Base-by-base conservation (phyloP, 1,140 invertebrate species). In the Calephelis nemesis region DNA sequence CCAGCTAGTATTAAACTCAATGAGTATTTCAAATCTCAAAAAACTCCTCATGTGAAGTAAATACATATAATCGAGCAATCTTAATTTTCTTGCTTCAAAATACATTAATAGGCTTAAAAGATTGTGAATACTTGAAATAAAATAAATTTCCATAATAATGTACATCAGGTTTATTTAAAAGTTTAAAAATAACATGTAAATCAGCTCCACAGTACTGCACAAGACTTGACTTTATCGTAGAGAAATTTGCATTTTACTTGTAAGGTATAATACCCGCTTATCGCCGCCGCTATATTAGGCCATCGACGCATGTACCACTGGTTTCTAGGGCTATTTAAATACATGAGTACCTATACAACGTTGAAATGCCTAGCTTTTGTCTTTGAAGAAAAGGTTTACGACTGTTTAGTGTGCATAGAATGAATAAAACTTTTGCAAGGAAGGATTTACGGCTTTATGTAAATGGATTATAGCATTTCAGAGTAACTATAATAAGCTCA, bases 151-250 rank as follows among this genome's bases (percentile, higher is more conserved):
- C 54, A 58, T 58, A 58, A 30, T 58, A 58, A 58, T 30, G 54
- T 39, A 58, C 30, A 58, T 30, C 54, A 12, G 54, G 19, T 58
- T 58, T 58, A 58, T 58, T 58, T 58, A 58, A 58, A 58, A 58
- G 54, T 58, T 58, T 58, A 58, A 58, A 58, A 58, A 58, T 58
- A 58, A 58, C 54, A 58, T 58, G 54, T 58, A 58, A 58, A 58
- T 58, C 54, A 58, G 54, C 19, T 58, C 54, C 54, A 58, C 54
- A 39, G 54, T 58, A 58, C 54, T 30, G 54, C 54, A 58, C 54
- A 39, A 39, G 54, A 58, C 54, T 58, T 58, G 54, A 58, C 54
- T 58, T 58, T 58, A 58, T 58, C 54, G 54, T 58, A 58, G 54
- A 58, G 54, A 58, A 58, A 58, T 58, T 58, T 58, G 54, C 54